phyloP scores from a whole-genome alignment of 1,140 invertebrate genomes.

The Psix sp. region DNA sequence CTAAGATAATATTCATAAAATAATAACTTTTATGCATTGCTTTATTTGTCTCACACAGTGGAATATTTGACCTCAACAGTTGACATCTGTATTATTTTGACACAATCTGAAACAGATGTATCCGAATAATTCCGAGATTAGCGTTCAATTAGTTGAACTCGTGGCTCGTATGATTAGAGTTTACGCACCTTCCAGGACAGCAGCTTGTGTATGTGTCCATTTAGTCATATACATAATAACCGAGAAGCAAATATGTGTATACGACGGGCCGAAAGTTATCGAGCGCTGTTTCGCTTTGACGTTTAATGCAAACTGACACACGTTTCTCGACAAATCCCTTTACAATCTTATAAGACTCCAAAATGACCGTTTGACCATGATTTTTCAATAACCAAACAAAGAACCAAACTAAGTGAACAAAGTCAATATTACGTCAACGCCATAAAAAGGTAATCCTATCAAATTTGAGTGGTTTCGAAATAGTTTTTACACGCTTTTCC shows the following conservation, averaged over 20 bases:
- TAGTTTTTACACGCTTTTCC: no score
- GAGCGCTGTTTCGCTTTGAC: constrained; percentile 46
- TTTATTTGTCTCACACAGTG: neutral
- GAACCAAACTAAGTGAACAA: no score
- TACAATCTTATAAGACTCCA: no score
- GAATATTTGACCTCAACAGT: constrained; percentile 33
- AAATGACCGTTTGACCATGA: no score
- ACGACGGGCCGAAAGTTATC: constrained; percentile 39
- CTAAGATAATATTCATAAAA: no score
- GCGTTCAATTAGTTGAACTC: constrained; percentile 51
- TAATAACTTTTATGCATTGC: no score
- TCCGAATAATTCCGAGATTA: constrained; percentile 50
- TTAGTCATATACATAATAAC: constrained; percentile 34
- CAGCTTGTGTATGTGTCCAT: constrained; percentile 25
- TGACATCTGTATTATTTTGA: constrained; percentile 36
- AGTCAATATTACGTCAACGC: no score
- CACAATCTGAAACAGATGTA: constrained; percentile 40
- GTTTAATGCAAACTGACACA: constrained; percentile 36
- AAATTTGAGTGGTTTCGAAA: no score
- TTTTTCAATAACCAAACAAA: no score
- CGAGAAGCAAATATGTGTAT: constrained; percentile 44
- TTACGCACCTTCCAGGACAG: constrained; percentile 37
- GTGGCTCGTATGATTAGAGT: constrained; percentile 51
- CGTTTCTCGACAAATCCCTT: constrained; percentile 25
- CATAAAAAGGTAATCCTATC: no score